Conservation (phyloP, 2,888 invertebrate genomes). For the Tiphia femorata region DNA sequence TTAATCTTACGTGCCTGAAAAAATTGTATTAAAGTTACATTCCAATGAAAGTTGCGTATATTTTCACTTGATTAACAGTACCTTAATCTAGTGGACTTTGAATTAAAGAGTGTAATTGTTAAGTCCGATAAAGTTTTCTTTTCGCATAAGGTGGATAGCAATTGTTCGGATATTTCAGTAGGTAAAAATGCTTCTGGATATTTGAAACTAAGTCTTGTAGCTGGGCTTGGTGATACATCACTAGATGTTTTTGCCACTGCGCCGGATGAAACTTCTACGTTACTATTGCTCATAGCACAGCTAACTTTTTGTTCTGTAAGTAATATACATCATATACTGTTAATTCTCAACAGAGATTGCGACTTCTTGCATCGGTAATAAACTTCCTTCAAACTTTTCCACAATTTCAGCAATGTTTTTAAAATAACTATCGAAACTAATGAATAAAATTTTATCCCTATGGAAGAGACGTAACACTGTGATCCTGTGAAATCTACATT, state of each 20-base stretch:
- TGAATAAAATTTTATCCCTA: neutral
- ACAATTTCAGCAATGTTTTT: no score
- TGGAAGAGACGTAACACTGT: neutral
- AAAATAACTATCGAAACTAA: neutral
- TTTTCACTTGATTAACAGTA: conserved; percentile 30
- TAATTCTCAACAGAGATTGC: no score
- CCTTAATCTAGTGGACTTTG: conserved; percentile 74
- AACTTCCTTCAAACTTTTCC: no score
- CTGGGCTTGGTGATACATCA: conserved; percentile 30
- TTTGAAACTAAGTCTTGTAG: conserved; percentile 67
- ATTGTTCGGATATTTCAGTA: conserved; percentile 73
- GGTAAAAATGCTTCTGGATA: conserved; percentile 73
- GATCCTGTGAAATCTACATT: no score
- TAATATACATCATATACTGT: conserved; percentile 5
- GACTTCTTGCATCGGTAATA: no score
- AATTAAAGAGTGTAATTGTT: conserved; percentile 74
- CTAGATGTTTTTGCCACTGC: conserved; percentile 14
- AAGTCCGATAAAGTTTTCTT: conserved; percentile 74
- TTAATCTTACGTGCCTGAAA: conserved; percentile 72
- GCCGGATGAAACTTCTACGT: conserved; percentile 14
- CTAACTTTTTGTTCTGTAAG: conserved; percentile 27
- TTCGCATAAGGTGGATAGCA: conserved; percentile 72
- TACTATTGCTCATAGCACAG: conserved; percentile 18
- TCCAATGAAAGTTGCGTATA: neutral
- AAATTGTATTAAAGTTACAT: neutral